Conservation (phyloP, 2,113 vertebrate genomes). For the Chaetops frenatus region DNA sequence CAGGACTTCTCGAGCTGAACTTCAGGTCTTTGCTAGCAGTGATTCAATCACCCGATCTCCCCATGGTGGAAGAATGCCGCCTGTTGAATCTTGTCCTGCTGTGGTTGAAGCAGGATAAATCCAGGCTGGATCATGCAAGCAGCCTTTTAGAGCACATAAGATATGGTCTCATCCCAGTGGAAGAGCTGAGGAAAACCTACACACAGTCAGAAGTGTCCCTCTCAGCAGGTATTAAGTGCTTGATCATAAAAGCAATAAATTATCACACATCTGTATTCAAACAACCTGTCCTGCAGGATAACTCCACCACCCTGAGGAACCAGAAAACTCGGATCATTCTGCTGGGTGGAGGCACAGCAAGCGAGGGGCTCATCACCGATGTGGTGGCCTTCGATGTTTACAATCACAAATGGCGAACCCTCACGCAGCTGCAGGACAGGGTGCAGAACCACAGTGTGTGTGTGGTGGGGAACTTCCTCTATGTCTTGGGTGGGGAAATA, state of each 20-base stretch:
- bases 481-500: constrained; percentile 85
- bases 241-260: constrained; percentile 85
- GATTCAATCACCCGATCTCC: constrained; percentile 78
- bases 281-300: constrained; percentile 83
- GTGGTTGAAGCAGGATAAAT: constrained; percentile 81
- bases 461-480: constrained; percentile 86
- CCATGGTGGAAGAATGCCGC: constrained; percentile 74
- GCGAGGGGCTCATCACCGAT: constrained; percentile 67
- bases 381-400: constrained; percentile 80
- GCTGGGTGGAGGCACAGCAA: constrained; percentile 76
- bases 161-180: constrained; percentile 74
- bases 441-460: constrained; percentile 83
- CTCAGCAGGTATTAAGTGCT: constrained; percentile 78
- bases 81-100: constrained; percentile 80
- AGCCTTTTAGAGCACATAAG: constrained; percentile 81
- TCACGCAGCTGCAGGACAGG: constrained; percentile 67
- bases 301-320: constrained; percentile 77
- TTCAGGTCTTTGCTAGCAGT: constrained; percentile 74
- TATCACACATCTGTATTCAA: constrained; percentile 81
- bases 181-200: constrained; percentile 71
- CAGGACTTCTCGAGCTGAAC: constrained; percentile 80
- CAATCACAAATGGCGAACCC: constrained; percentile 72
- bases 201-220: constrained; percentile 69
- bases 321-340: constrained; percentile 76
- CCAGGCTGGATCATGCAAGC: constrained; percentile 71